phyloP scores from a whole-genome alignment of 1,140 invertebrate species.

The Drosophila ironensis region DNA sequence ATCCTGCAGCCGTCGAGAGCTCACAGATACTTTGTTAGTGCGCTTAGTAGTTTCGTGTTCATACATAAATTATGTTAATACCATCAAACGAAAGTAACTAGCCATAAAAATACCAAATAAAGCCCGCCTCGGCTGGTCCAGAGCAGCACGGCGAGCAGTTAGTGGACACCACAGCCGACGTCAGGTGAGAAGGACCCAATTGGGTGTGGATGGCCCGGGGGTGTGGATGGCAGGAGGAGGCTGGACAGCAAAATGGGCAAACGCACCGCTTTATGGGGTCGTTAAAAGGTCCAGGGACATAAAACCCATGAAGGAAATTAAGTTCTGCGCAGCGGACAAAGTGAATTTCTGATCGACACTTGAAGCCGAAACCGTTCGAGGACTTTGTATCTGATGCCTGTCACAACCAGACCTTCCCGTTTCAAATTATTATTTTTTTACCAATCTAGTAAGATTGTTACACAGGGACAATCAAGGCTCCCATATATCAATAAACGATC shows the following conservation, averaged over 20 bases:
- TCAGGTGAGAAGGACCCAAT: constrained; percentile 15
- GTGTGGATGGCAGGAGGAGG: not conserved
- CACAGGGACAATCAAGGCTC: not conserved
- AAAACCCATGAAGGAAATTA: constrained; percentile 65
- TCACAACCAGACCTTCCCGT: not conserved
- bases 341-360: constrained; percentile 40
- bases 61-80: constrained; percentile 78
- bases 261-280: constrained; percentile 61
- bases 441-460: not conserved
- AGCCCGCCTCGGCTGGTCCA: constrained; percentile 36
- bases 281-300: constrained; percentile 63
- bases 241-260: constrained; percentile 13
- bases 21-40: constrained; percentile 46
- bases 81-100: constrained; percentile 72
- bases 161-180: constrained; percentile 14
- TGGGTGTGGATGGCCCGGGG: not conserved
- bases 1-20: not conserved
- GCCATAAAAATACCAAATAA: constrained; percentile 69
- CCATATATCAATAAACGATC: too few relatives aligned
- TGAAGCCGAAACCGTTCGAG: constrained; percentile 8
- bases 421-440: not conserved
- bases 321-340: constrained; percentile 39
- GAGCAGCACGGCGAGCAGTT: constrained; percentile 15
- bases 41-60: constrained; percentile 71
- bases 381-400: constrained; percentile 6